These are phyloP conservation scores for Clarias gariepinus DNA, from an alignment of 2,113 vertebrate species.

Conservation along the genomic window DNA sequence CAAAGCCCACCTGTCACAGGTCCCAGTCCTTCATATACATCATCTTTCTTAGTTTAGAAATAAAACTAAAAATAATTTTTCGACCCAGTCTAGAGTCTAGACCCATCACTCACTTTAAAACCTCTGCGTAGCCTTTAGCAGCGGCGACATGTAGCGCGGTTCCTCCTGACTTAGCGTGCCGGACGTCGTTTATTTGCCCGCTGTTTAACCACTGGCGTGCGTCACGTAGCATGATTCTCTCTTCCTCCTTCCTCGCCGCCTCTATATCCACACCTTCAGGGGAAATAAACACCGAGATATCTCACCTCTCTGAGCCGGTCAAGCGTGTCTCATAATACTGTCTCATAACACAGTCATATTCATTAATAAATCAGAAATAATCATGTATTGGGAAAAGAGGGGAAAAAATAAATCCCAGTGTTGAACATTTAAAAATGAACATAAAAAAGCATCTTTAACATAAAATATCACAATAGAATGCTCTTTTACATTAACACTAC, in stretches of 20 bases:
- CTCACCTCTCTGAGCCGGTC: not conserved
- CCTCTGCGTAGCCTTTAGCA: constrained; percentile 96
- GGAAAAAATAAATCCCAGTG: not conserved
- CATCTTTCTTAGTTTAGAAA: not conserved
- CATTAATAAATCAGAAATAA: not conserved
- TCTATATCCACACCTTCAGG: constrained; percentile 91
- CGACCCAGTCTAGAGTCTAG: not conserved
- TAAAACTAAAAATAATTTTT: not conserved
- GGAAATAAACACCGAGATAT: not conserved
- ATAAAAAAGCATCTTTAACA: no score
- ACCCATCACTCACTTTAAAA: constrained; percentile 90
- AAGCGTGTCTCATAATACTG: not conserved
- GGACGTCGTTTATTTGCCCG: constrained; percentile 90
- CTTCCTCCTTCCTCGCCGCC: constrained; percentile 96
- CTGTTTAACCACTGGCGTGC: constrained; percentile 98
- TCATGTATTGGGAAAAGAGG: not conserved
- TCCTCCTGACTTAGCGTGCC: constrained; percentile 94
- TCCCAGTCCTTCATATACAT: no score
- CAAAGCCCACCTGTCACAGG: not conserved
- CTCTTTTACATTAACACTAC: no score
- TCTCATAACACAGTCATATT: not conserved
- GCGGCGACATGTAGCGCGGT: constrained; percentile 96
- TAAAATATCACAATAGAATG: no score
- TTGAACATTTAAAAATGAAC: not conserved
- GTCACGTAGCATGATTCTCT: constrained; percentile 93